Evolutionary conservation across 1,140 invertebrate species (phyloP), one percentile per base, ranked within the genome.

Genomic region (Metaphire vulgaris): DNA sequence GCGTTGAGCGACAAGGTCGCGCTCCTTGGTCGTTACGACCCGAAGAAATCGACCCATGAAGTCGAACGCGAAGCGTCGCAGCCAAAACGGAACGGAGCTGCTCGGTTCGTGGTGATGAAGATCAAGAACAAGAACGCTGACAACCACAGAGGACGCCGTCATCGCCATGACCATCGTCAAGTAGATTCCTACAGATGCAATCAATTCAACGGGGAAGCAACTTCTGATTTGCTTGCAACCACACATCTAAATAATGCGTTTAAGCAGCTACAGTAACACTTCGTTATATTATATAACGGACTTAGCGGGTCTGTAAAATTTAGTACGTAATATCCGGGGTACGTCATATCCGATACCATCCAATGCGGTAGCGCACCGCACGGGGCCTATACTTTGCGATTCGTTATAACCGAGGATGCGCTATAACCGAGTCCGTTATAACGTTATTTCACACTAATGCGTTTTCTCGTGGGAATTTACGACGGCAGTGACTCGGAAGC

Each of bases 181-280:
- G 56, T 78, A 77, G 75, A 78, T 68, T 1, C 33, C 77, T 77
- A 69, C 28, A 72, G 74, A 72, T 79, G 78, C 73, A 78, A 64
- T 41, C 12, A n/a, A 34, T 34, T 6, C 31, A 31, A 0, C 1
- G 12, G 30, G 14, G 14, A 14, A 69, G 14, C 30, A n/a, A 26
- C 26, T 71, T n/a, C 1, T 32, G 31, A 0, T 14, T 2, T 71
- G 6, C 0, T 29, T 71, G 28, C 33, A 33, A 26, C 26, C 14
- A 26, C 56, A 26, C 14, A 15, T 26, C 14, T 65, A 15, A 65
- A 14, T 14, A 65, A 15, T 15, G 26, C 14, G 14, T 65, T 65
- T 65, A n/a, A n/a, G n/a, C n/a, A 15, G 56, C 14, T 65, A 65
- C 14, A 65, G 14, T 65, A 15, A 65, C 26, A 65, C 26, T 15